Evolutionary conservation across 2,888 invertebrate genomes (phyloP), one percentile per base, ranked within the genome.

Genomic region (Meteorus cinctellus): DNA sequence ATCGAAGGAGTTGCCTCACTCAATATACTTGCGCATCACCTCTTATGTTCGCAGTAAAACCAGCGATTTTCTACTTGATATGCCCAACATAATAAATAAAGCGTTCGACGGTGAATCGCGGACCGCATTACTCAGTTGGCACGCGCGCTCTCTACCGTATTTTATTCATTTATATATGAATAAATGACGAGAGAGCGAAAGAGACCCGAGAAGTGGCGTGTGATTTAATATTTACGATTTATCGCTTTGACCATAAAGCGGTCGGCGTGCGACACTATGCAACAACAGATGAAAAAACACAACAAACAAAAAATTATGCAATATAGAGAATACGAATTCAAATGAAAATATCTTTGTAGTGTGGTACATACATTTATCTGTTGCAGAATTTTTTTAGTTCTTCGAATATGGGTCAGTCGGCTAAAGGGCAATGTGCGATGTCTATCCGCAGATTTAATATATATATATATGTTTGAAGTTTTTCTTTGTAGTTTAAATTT

Each of bases 31-130:
- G 8, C 12, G 3, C 14, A 14, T 24, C 24, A 27, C 24, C 14
- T 8, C 48, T 45, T 27, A 45, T 67, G 67, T 67, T 67, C 29
- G 48, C 29, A 67, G 16, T 67, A 67, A 67, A 48, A 67, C 45
- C 45, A 45, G 45, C 66, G 45, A 66, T 41, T 67, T 67, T 24
- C 8, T 24, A 19, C 48, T 67, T 29, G 67, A 67, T 45, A 27
- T 48, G 48, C 14, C 24, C 36, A 67, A 67, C 45, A 67, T 12
- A 48, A 48, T 67, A 48, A 67, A 48, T 67, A 45, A 48, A 29
- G 45, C 48, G 48, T 48, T 67, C 48, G 67, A 48, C 67, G 34
- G 65, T 36, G 65, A 65, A 65, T 65, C 65, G 65, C 65, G 36
- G 31, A 62, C 62, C 31, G 62, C 29, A 62, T 14, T 62, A 62